These are phyloP conservation scores for Dicerorhinus sumatrensis DNA, from an alignment of 2,113 vertebrate genomes.

Conservation along the genomic window DNA sequence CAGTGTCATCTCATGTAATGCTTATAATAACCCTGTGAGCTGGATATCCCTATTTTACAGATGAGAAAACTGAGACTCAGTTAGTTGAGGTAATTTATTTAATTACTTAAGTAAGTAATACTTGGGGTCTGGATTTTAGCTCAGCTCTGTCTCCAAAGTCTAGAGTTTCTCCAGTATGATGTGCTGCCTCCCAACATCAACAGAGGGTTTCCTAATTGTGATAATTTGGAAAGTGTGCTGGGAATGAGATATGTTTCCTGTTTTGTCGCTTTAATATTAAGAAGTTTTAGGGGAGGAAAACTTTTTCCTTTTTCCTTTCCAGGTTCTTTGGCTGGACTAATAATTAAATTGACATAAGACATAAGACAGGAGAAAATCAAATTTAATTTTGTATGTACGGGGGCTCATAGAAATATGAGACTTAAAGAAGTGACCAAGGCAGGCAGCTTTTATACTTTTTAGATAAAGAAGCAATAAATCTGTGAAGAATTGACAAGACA, in stretches of 20 bases:
- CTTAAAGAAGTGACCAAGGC: too few relatives aligned
- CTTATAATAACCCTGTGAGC: background rate
- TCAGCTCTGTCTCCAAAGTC: background rate
- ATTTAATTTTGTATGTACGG: too few relatives aligned
- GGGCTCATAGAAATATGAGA: too few relatives aligned
- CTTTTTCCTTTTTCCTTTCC: too few relatives aligned
- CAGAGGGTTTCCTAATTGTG: too few relatives aligned
- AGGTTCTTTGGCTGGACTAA: too few relatives aligned
- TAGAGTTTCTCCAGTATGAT: background rate
- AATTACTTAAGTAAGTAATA: background rate
- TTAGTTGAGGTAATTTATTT: background rate
- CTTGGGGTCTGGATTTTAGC: background rate
- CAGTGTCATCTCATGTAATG: accelerated
- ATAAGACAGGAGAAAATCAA: too few relatives aligned
- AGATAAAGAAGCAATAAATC: too few relatives aligned
- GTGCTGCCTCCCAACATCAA: background rate
- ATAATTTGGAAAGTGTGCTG: background rate
- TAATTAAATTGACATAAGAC: too few relatives aligned
- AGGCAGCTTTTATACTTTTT: too few relatives aligned
- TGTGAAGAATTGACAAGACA: too few relatives aligned
- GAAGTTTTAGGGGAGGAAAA: background rate
- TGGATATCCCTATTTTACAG: background rate
- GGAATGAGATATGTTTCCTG: background rate
- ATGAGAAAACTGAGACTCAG: background rate
- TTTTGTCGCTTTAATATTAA: background rate